These are phyloP conservation scores for Dinothrombium tinctorium DNA, from an alignment of 1,140 invertebrate species.

Conservation along the genomic window DNA sequence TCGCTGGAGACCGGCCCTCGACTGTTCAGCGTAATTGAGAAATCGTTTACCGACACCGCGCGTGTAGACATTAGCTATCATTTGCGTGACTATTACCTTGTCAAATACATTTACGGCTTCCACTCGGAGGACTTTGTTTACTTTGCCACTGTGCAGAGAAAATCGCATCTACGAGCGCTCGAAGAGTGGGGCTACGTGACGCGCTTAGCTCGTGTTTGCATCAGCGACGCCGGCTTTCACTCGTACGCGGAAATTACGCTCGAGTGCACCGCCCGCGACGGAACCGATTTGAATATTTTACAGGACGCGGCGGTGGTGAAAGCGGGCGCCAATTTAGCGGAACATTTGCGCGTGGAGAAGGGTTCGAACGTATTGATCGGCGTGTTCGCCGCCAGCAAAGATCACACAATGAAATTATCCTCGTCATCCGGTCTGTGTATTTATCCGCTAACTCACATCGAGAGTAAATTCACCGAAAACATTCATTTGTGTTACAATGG, in stretches of 20 bases:
- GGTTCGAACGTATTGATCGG: conserved; percentile 38
- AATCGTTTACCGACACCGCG: conserved; percentile 29
- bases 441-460: conserved; percentile 48
- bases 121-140: conserved; percentile 80
- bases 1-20: conserved; percentile 45
- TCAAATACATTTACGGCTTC: conserved; percentile 90
- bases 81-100: conserved; percentile 61
- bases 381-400: conserved; percentile 55
- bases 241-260: conserved; percentile 55
- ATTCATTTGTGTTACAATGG: conserved; percentile 93
- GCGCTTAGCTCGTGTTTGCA: conserved; percentile 66
- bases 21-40: conserved; percentile 41
- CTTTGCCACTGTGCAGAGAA: conserved; percentile 83
- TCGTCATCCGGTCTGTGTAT: conserved; percentile 46
- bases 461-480: conserved; percentile 77
- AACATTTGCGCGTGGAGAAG: conserved; percentile 31
- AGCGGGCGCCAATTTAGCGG: conserved; percentile 50
- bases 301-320: conserved; percentile 64
- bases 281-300: conserved; percentile 53
- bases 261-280: conserved; percentile 39
- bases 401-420: conserved; percentile 47
- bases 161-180: conserved; percentile 49
- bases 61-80: conserved; percentile 70
- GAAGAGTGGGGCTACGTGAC: conserved; percentile 77
- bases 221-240: conserved; percentile 76